Conservation (phyloP, 2,113 vertebrate species). For the Dicentrarchus labrax region DNA sequence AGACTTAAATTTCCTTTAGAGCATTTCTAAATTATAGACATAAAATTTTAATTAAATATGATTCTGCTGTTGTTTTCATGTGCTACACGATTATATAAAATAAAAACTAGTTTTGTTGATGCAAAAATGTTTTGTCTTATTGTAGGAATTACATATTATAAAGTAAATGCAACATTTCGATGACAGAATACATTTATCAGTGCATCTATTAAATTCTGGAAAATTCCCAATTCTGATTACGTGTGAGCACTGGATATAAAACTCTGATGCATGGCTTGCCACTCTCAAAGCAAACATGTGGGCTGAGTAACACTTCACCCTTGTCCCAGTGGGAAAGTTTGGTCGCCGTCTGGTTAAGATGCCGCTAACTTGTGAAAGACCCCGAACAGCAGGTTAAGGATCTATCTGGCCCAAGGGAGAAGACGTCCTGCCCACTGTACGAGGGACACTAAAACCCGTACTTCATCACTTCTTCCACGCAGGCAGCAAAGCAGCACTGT, state of each 20-base stretch:
- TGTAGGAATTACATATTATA: background rate
- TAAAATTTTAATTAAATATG: background rate
- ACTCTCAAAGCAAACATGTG: background rate
- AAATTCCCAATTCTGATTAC: too few species aligned
- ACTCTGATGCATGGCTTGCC: background rate
- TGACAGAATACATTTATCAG: background rate
- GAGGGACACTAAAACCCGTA: background rate
- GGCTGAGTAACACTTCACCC: background rate
- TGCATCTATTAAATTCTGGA: background rate
- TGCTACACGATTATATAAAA: background rate
- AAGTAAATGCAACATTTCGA: background rate
- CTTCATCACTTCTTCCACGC: background rate
- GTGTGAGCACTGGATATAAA: background rate
- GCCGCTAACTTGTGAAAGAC: background rate
- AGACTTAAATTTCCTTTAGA: background rate
- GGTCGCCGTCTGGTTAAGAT: background rate
- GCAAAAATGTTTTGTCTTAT: background rate
- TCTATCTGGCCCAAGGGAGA: background rate
- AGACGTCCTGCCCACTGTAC: too few species aligned
- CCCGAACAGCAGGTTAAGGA: background rate
- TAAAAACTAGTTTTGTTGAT: background rate
- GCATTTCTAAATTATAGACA: background rate
- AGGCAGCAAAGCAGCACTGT: conserved; percentile 23
- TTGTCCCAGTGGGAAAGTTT: background rate
- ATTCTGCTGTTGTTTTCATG: background rate